Conservation (phyloP, 2,797 vertebrate genomes). For the Kryptolebias ocellatus region DNA sequence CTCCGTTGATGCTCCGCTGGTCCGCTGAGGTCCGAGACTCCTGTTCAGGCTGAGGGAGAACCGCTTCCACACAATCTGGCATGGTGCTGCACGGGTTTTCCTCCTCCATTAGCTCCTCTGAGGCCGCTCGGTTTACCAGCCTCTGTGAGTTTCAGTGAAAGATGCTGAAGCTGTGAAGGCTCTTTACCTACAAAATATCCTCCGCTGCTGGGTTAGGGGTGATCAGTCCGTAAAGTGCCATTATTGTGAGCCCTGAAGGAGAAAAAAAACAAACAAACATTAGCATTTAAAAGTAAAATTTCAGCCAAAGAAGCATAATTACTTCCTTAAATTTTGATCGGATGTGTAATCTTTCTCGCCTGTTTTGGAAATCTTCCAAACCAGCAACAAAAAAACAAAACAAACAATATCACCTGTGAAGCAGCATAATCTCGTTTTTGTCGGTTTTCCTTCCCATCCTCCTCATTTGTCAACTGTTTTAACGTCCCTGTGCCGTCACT, state of each 20-base stretch:
- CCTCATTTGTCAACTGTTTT: constrained; percentile 13
- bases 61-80: constrained; percentile 34
- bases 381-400: neutral
- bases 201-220: constrained; percentile 11
- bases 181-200: constrained; percentile 36
- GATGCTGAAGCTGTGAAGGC: neutral
- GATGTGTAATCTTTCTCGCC: neutral
- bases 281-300: neutral
- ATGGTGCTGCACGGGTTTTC: constrained; percentile 43
- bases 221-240: constrained; percentile 36
- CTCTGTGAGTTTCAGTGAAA: constrained; percentile 13
- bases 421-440: constrained; percentile 38
- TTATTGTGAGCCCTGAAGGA: constrained; percentile 14
- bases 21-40: constrained; percentile 34
- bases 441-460: constrained; percentile 9
- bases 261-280: constrained; percentile 16
- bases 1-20: constrained; percentile 46
- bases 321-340: neutral
- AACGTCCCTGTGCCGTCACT: constrained; percentile 6
- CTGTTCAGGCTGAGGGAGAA: constrained; percentile 15
- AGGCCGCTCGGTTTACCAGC: constrained; percentile 15
- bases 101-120: constrained; percentile 68
- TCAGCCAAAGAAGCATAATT: neutral
- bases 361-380: too few relatives aligned
- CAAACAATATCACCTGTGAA: constrained; percentile 48